phyloP scores from a whole-genome alignment of 2,113 vertebrate species.

The Dascyllus trimaculatus region DNA sequence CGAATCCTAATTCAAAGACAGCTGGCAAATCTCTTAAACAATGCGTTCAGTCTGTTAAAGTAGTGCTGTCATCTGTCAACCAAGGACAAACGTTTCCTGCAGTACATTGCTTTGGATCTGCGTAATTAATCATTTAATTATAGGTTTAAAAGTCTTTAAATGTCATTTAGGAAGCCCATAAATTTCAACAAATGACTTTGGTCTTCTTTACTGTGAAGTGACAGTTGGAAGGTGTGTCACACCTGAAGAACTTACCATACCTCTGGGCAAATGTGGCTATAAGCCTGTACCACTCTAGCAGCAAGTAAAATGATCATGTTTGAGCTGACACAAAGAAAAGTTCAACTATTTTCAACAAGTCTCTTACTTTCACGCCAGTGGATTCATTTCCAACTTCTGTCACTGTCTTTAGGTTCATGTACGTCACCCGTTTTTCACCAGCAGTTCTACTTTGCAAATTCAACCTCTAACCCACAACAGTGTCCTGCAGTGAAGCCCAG shows the following conservation, averaged over 20 bases:
- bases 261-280: background rate
- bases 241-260: background rate
- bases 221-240: background rate
- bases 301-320: background rate
- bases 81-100: background rate
- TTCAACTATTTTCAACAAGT: background rate
- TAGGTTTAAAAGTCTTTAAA: background rate
- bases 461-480: background rate
- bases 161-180: background rate
- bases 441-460: slow-evolving; percentile 6
- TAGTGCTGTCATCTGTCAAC: slow-evolving; percentile 3
- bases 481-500: background rate
- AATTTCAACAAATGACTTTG: background rate
- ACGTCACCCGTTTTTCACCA: background rate
- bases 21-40: background rate
- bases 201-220: background rate
- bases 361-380: too few relatives aligned
- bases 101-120: background rate
- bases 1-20: background rate
- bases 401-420: background rate
- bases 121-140: background rate
- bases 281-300: background rate
- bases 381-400: background rate
- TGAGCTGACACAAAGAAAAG: background rate
- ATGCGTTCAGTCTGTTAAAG: background rate